Conservation (phyloP, 2,113 vertebrate genomes). For the Theropithecus gelada region DNA sequence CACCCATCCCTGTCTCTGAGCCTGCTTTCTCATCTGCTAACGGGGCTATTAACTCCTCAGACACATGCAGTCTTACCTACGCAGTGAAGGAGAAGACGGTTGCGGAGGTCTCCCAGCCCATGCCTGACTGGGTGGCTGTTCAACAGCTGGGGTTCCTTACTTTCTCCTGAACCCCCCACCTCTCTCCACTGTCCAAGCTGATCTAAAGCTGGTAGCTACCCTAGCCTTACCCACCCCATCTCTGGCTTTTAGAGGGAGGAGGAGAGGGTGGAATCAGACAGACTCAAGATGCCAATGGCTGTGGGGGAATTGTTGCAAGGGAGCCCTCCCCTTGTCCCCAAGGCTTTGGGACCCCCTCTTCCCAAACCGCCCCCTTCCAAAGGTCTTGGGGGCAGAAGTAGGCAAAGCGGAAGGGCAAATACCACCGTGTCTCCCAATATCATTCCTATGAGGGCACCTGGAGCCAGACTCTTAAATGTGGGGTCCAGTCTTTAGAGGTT, state of each 20-base stretch:
- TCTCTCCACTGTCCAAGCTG: background rate
- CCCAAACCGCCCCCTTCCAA: background rate
- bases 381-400: background rate
- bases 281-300: background rate
- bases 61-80: background rate
- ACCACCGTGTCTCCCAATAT: background rate
- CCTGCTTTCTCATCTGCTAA: background rate
- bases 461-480: background rate
- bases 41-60: background rate
- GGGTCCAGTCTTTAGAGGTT: background rate
- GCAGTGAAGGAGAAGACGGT: background rate
- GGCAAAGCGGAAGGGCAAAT: background rate
- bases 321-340: background rate
- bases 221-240: background rate
- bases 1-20: background rate
- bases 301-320: background rate
- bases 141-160: background rate
- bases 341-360: slow-evolving; percentile 10
- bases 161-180: background rate
- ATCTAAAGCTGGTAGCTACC: background rate
- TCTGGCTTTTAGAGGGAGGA: background rate
- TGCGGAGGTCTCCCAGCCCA: background rate
- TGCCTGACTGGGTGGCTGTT: background rate
- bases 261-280: background rate
- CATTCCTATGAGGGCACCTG: background rate